Evolutionary conservation across 2,113 vertebrate species (phyloP).

Genomic region (Origma solitaria): DNA sequence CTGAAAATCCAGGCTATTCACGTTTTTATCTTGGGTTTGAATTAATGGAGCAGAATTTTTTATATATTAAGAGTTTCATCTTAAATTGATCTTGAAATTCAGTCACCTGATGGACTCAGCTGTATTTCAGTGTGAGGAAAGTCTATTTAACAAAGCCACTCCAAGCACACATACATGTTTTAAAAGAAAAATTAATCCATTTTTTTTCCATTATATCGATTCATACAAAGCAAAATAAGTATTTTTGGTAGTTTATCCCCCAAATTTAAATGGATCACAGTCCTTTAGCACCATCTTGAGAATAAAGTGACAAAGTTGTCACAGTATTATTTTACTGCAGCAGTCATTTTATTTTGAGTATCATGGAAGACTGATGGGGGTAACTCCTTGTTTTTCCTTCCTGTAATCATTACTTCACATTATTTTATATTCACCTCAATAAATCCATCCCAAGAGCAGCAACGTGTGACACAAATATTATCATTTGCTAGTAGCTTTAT

Average conservation of each 20-base stretch:
- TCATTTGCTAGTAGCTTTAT: not conserved
- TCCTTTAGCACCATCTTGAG: slow-evolving; percentile 19
- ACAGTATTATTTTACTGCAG: not conserved
- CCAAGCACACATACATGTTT: not conserved
- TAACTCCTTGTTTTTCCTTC: not conserved
- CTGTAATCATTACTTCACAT: not conserved
- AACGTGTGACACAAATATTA: not conserved
- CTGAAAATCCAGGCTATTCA: not conserved
- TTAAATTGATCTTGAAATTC: not conserved
- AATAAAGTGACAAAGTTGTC: not conserved
- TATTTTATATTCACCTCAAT: not conserved
- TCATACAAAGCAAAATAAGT: not conserved
- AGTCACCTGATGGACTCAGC: not conserved
- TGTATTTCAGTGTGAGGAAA: not conserved
- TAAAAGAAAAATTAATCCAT: not conserved
- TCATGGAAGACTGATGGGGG: not conserved
- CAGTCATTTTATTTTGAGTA: not conserved
- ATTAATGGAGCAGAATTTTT: not conserved
- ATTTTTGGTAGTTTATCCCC: not conserved
- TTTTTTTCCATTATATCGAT: not conserved
- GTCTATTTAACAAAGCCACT: not conserved
- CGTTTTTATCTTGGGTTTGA: not conserved
- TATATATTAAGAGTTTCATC: not conserved
- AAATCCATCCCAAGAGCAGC: slow-evolving; percentile 16
- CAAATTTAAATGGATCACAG: not conserved